Conservation (phyloP, 2,888 invertebrate species). For the Tortricodes alternella region DNA sequence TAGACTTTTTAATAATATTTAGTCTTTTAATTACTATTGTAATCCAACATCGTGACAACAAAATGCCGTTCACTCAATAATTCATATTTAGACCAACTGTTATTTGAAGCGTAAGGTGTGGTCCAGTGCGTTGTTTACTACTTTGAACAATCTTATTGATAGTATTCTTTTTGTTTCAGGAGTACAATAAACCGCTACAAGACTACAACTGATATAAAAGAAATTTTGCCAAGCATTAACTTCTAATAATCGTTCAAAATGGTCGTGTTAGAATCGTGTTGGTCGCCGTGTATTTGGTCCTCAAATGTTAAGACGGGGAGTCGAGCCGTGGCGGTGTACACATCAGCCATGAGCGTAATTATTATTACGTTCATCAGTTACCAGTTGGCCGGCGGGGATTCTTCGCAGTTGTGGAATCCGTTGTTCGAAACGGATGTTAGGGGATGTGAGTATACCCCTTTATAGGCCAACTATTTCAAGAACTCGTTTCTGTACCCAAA, state of each 20-base stretch:
- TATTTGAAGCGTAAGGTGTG: slow-evolving; percentile 19
- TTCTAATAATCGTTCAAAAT: slow-evolving; percentile 67
- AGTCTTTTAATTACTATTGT: background rate
- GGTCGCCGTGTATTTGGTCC: slow-evolving; percentile 95
- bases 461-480: no score
- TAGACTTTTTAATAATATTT: background rate
- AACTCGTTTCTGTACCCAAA: no score
- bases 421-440: slow-evolving; percentile 93
- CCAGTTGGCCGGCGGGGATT: slow-evolving; percentile 93
- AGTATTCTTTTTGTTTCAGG: slow-evolving; percentile 1
- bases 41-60: background rate
- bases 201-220: no score
- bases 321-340: slow-evolving; percentile 90
- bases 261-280: slow-evolving; percentile 89
- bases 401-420: slow-evolving; percentile 93
- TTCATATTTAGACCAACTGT: slow-evolving; percentile 2
- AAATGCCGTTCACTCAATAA: background rate
- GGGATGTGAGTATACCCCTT: slow-evolving; percentile 87
- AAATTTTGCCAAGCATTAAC: background rate
- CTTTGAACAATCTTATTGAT: background rate
- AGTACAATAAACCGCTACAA: background rate
- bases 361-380: slow-evolving; percentile 89
- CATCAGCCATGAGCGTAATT: slow-evolving; percentile 87
- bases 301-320: slow-evolving; percentile 89
- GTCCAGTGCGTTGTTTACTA: slow-evolving; percentile 20